Conservation (phyloP, 2,888 invertebrate species). For the Lasioglossum zephyrum region DNA sequence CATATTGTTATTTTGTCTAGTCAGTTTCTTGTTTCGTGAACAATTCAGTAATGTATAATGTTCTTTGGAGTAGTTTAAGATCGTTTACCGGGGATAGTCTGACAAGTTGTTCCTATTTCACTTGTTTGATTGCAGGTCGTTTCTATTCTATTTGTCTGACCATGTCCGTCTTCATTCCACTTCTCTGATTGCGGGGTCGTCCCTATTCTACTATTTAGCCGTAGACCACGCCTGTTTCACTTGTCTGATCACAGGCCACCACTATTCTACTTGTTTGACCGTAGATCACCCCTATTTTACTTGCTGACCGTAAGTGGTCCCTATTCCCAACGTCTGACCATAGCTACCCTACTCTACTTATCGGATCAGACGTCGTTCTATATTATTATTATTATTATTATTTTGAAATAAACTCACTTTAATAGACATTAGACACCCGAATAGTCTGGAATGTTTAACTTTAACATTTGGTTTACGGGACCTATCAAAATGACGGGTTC, state of each 20-base stretch:
- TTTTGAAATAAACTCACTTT: background rate
- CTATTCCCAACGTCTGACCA: background rate
- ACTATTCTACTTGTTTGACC: slow-evolving; percentile 15
- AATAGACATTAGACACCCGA: too few species aligned
- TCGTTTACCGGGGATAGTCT: background rate
- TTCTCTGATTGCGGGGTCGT: slow-evolving; percentile 1
- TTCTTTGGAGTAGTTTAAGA: background rate
- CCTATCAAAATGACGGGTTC: too few species aligned
- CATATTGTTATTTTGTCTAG: background rate
- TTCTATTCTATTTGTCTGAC: background rate
- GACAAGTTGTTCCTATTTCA: background rate
- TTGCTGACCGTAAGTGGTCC: background rate
- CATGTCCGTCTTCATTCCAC: background rate
- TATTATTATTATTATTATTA: background rate
- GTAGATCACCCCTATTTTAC: slow-evolving; percentile 4
- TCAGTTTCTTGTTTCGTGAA: background rate
- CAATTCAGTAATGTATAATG: background rate
- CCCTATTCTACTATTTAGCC: background rate
- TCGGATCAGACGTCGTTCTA: background rate
- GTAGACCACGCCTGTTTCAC: slow-evolving; percentile 6
- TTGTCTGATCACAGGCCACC: slow-evolving; percentile 4
- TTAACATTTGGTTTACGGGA: too few species aligned
- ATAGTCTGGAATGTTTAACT: too few species aligned
- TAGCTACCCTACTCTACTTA: background rate
- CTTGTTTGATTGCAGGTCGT: background rate